Base-by-base conservation (phyloP, 2,113 vertebrate species). In the Natator depressus region DNA sequence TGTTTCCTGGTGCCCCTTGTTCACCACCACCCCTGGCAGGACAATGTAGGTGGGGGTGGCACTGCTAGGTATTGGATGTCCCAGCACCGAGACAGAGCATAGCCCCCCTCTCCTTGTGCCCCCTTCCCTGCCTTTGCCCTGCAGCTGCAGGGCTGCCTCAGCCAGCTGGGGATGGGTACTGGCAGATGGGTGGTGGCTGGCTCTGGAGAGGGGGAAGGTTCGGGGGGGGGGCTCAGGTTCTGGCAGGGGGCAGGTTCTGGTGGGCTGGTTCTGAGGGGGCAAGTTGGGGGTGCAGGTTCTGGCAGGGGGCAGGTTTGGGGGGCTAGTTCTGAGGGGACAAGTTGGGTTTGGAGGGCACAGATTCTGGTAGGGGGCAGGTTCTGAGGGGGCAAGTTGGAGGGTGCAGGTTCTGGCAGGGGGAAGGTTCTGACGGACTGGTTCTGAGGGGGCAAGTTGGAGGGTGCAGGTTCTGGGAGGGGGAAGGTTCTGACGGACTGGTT, bases 1-100 rank as follows among this genome's bases (percentile, higher is more conserved):
- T 12, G 75, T 22, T 62, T 46, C 46, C 12, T 19, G 53, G 20
- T 54, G 20, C 31, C 65, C 10, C 1, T 4, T 13, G 12, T 24
- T 22, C 2, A 5, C 47, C 17, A 2, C 10, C 38, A 2, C 11
- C 62, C 59, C 51, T 53, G 65, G 53, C 12, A 7, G 25, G 24
- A 8, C 11, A 24, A 42, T 1, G 54, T 14, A 22, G 14, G 3
- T 25, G 65, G 80, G 25, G 5, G 49, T 25, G 27, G 2, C 35
- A 14, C 49, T 82, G 46, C 24, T 1, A 10, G 13, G 13, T 0
- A 7, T 38, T 19, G 0, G 10, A 6, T 47, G 50, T 2, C 46
- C 20, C 79, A 19, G 8, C 55, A 57, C 55, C 27, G 55, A 19
- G n/a, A 50, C 69, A 12, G 14, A 57, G n/a, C 62, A 46, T 1